Conservation (phyloP, 2,113 vertebrate species). For the Semicossyphus pulcher region DNA sequence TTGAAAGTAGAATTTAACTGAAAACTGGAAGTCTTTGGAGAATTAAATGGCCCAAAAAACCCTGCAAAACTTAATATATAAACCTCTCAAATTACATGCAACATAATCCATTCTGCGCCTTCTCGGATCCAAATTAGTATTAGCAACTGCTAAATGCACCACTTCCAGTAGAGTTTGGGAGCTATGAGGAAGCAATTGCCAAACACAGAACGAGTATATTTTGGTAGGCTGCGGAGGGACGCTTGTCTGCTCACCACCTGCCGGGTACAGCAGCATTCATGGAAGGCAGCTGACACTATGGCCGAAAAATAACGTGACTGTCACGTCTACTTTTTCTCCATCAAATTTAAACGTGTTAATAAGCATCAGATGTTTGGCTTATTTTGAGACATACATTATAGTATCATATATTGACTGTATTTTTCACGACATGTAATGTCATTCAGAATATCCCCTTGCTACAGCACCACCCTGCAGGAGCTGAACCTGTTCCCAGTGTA, state of each 20-base stretch:
- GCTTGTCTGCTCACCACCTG: neutral
- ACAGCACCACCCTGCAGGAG: neutral
- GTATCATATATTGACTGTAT: neutral
- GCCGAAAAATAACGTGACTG: neutral
- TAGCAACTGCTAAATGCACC: neutral
- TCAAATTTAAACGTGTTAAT: slow-evolving; percentile 3
- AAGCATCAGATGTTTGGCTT: neutral
- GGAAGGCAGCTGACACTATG: neutral
- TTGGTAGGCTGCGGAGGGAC: neutral
- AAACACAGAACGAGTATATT: neutral
- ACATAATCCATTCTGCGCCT: too few species aligned
- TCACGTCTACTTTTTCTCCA: neutral
- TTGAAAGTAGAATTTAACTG: too few species aligned
- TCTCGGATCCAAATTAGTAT: neutral
- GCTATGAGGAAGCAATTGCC: neutral
- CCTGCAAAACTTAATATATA: neutral
- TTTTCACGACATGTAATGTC: neutral
- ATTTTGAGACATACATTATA: neutral
- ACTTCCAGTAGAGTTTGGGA: neutral
- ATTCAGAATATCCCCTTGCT: neutral
- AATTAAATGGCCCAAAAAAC: neutral
- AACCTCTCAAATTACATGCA: neutral
- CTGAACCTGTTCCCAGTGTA: neutral
- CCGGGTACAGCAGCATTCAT: neutral
- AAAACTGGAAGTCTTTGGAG: too few species aligned